Base-by-base conservation (phyloP, 2,888 invertebrate genomes). In the Eupithecia subfuscata region DNA sequence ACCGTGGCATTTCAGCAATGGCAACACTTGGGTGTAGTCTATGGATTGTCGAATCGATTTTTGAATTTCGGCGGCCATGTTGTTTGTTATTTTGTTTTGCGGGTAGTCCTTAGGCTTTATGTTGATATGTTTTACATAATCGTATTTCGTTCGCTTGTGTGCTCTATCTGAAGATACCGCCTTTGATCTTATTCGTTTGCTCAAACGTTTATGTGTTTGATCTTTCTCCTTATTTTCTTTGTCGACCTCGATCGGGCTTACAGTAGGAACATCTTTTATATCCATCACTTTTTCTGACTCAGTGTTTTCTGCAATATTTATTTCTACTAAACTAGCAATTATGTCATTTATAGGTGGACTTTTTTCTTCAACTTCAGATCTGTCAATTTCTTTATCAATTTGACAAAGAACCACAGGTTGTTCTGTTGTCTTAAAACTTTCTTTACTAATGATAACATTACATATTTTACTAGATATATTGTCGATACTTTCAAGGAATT, bases 1-100 rank as follows among this genome's bases (percentile, higher is more conserved):
- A 2, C 92, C 92, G 63, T 88, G 84, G 79, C 90, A 92, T 77
- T 89, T 86, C 0, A 92, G 78, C 22, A 85, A 70, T 2, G 92
- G 91, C 71, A 90, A 79, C 14, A 80, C 77, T 16, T 77, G 69
- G 0, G 69, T 40, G 3, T 81, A 70, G 11, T 85, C 81, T 75
- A 92, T 84, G 64, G 82, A 74, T 0, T 82, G 64, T 14, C 83
- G 82, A 22, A 90, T 82, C 14, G 79, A 60, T 25, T 67, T 81
- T 83, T 87, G 87, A 63, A 80, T 76, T 75, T 76, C 64, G 5
- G 63, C 65, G 67, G 79, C 75, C 65, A 78, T 78, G 16, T 73
- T 60, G 9, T 37, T 69, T 7, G 70, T 73, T 0, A 89, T 81
- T 45, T 75, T 71, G 12, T 73, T 77, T 1, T 77, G 48, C 6